These are phyloP conservation scores for Mormyrus iriodes DNA, from an alignment of 2,113 vertebrate genomes.

Conservation along the genomic window DNA sequence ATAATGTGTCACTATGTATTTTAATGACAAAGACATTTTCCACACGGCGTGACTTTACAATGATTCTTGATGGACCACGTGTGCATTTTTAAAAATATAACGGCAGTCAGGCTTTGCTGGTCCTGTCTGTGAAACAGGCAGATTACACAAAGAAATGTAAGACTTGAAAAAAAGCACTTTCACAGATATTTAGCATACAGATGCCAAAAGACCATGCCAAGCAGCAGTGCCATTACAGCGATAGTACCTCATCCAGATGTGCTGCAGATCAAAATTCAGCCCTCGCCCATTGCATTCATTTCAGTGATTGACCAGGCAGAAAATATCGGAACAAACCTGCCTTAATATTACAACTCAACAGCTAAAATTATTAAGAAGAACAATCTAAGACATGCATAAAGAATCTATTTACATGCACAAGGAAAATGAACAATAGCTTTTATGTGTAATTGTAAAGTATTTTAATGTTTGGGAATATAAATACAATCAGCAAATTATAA, in stretches of 20 bases:
- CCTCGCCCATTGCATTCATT: neutral
- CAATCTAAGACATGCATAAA: neutral
- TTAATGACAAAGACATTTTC: neutral
- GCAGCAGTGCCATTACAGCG: neutral
- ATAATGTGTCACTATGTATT: neutral
- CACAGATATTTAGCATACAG: neutral
- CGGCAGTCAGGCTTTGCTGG: neutral
- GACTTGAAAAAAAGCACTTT: neutral
- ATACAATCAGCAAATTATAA: neutral
- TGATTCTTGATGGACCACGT: neutral
- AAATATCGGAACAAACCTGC: neutral
- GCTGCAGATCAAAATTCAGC: neutral
- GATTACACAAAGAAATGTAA: neutral
- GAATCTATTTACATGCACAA: neutral
- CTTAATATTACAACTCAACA: neutral
- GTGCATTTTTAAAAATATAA: neutral
- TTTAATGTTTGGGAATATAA: neutral
- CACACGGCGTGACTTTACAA: neutral
- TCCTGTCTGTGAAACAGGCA: neutral
- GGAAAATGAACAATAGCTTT: neutral
- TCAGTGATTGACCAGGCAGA: neutral
- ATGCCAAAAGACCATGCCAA: neutral
- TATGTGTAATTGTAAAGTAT: neutral
- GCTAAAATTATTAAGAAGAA: neutral
- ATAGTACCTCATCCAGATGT: neutral